phyloP scores from a whole-genome alignment of 2,797 vertebrate species.

The Sebastes steindachneri region DNA sequence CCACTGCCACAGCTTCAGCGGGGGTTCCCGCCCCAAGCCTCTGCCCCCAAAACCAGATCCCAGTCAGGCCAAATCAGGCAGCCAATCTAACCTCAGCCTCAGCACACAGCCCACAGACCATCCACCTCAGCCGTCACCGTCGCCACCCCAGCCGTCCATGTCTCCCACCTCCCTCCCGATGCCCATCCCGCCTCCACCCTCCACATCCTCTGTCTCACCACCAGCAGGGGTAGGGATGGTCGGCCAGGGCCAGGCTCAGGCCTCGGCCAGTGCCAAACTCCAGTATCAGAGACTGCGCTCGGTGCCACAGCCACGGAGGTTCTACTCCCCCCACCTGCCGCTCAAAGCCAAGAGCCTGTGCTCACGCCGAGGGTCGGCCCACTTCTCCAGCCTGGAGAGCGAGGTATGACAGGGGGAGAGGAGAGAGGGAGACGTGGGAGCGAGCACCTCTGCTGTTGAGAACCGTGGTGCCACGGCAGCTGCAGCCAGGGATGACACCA shows the following conservation, averaged over 20 bases:
- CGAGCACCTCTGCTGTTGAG: slow-evolving; percentile 58
- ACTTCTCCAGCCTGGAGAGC: slow-evolving; percentile 95
- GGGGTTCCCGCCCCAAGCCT: slow-evolving; percentile 79
- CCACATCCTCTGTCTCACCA: slow-evolving; percentile 81
- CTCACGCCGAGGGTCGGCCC: slow-evolving; percentile 91
- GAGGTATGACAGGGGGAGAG: slow-evolving; percentile 93
- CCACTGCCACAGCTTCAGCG: slow-evolving; percentile 87
- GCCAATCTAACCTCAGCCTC: slow-evolving; percentile 87
- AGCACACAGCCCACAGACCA: slow-evolving; percentile 82
- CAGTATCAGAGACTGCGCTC: slow-evolving; percentile 92
- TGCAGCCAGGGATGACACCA: slow-evolving; percentile 56
- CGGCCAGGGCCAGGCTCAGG: slow-evolving; percentile 79
- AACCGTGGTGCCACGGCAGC: slow-evolving; percentile 64
- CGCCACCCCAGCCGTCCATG: slow-evolving; percentile 80
- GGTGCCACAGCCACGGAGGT: slow-evolving; percentile 87
- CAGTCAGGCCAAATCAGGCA: slow-evolving; percentile 83
- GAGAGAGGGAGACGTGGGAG: slow-evolving; percentile 84
- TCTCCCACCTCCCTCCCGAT: slow-evolving; percentile 83
- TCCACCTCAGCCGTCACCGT: slow-evolving; percentile 79
- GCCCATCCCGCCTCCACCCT: slow-evolving; percentile 85
- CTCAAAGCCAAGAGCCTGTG: slow-evolving; percentile 92
- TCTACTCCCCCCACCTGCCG: slow-evolving; percentile 88
- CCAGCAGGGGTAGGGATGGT: slow-evolving; percentile 83
- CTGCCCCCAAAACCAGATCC: slow-evolving; percentile 80
- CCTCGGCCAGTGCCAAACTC: slow-evolving; percentile 88